phyloP scores from a whole-genome alignment of 2,888 invertebrate genomes.

The Yponomeuta cagnagella region DNA sequence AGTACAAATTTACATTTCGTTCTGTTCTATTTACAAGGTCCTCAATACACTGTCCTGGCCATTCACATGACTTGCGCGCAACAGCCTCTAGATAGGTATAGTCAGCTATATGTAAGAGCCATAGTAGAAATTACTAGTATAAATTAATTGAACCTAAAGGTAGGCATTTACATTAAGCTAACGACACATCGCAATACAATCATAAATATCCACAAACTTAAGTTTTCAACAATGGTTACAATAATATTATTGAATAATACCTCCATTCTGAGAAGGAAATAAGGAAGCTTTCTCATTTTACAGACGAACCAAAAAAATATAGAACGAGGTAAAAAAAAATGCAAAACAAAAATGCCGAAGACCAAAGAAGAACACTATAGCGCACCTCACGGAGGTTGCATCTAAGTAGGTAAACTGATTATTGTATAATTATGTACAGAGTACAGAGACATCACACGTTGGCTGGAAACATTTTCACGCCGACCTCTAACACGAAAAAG shows the following conservation, averaged over 20 bases:
- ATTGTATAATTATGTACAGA: slow-evolving; percentile 4
- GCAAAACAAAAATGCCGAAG: slow-evolving; percentile 2
- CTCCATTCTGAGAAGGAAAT: neutral
- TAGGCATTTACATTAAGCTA: neutral
- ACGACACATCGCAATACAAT: neutral
- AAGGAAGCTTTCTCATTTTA: neutral
- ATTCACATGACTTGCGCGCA: too few species aligned
- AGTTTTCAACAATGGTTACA: neutral
- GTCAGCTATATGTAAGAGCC: neutral
- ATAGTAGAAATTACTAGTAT: neutral
- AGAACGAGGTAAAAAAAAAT: slow-evolving; percentile 1
- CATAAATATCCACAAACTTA: neutral
- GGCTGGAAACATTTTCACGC: neutral
- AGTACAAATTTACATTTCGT: slow-evolving; percentile 26
- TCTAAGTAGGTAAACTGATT: neutral
- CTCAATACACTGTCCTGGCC: neutral
- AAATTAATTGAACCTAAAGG: neutral
- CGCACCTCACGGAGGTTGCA: slow-evolving; percentile 13
- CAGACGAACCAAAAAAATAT: neutral
- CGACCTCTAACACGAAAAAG: neutral
- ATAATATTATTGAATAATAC: neutral
- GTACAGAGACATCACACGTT: neutral
- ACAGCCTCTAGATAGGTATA: too few species aligned
- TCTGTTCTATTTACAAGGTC: slow-evolving; percentile 16
- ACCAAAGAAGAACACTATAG: neutral